Evolutionary conservation across 1,140 invertebrate species (phyloP), one percentile per base, ranked within the genome.

Genomic region (Rhagoletis zephyria): DNA sequence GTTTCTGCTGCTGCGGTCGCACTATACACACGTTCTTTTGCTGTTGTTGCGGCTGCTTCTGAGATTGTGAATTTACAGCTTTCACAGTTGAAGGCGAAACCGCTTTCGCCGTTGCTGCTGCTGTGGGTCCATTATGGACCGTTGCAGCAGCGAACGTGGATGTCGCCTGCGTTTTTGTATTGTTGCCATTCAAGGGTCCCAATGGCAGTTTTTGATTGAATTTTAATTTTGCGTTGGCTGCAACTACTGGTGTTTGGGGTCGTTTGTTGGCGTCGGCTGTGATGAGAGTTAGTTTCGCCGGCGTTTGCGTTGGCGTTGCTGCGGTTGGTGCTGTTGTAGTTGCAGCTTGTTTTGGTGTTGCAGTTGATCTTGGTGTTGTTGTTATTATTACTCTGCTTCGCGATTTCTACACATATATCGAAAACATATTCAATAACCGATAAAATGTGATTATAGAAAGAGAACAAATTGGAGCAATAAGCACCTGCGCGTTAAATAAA

Each of bases 401-500:
- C 56, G 85, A 63, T 85, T 85, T 85, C 85, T 85, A 85, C 56
- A 85, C 30, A 85, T 56, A 67, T 85, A 60, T 85, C 85, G 60
- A 85, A 61, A 85, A 61, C 45, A 85, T 63, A 85, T 85, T 61
- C 60, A 85, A 85, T 63, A 63, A 61, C 85, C 56, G 56, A 61
- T 70, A 87, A 87, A 65, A 56, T 70, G 86, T n/a, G 51, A 56
- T 87, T 65, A 19, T 67, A 70, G 19, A 70, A 59, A 56, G 67
- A 65, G 48, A 30, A 70, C 19, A 60, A 59, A 19, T 70, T 59
- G 40, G 14, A 85, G 59, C 70, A 51, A 81, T 63, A 64, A 60
- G 85, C 87, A 89, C 92, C 91, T 93, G 92, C 90, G 92, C 90
- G 91, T 93, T 93, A 89, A 93, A 93, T 91, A 93, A 90, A 89